phyloP scores from a whole-genome alignment of 2,113 vertebrate species.

The Dromiciops gliroides region DNA sequence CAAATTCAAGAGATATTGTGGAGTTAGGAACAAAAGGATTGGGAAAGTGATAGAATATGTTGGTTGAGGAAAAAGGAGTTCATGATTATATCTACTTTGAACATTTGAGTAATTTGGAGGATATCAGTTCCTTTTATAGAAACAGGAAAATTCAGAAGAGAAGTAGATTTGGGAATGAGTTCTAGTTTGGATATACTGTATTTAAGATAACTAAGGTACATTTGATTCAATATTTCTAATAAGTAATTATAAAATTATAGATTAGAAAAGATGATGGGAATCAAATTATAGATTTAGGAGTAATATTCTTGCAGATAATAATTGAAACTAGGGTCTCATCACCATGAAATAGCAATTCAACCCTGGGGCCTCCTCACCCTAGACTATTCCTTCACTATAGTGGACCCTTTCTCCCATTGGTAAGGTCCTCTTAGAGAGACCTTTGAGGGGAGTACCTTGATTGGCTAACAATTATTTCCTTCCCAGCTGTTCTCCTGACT shows the following conservation, averaged over 20 bases:
- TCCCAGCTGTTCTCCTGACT: too few relatives aligned
- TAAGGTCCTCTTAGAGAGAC: too few relatives aligned
- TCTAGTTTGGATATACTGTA: neutral
- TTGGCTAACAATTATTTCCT: too few relatives aligned
- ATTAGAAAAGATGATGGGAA: neutral
- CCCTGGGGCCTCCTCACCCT: too few relatives aligned
- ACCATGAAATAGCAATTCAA: too few relatives aligned
- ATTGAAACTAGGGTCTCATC: neutral
- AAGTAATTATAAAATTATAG: neutral
- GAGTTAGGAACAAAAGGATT: neutral
- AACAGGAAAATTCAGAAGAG: neutral
- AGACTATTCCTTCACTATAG: too few relatives aligned
- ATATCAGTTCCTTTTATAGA: neutral
- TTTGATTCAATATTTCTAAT: neutral
- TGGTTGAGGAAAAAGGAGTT: neutral
- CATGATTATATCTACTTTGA: neutral
- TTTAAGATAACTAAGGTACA: neutral
- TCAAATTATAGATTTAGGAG: neutral
- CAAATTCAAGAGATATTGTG: neutral
- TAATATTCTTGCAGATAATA: neutral
- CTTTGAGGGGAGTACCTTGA: too few relatives aligned
- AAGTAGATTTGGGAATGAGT: neutral
- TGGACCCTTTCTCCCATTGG: too few relatives aligned
- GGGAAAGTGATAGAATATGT: neutral
- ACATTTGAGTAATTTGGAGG: neutral